Percentiles rank a stretch among this genome's conserved stretches.
Conservation (phyloP, 1,140 invertebrate genomes). For the Diprion similis region DNA sequence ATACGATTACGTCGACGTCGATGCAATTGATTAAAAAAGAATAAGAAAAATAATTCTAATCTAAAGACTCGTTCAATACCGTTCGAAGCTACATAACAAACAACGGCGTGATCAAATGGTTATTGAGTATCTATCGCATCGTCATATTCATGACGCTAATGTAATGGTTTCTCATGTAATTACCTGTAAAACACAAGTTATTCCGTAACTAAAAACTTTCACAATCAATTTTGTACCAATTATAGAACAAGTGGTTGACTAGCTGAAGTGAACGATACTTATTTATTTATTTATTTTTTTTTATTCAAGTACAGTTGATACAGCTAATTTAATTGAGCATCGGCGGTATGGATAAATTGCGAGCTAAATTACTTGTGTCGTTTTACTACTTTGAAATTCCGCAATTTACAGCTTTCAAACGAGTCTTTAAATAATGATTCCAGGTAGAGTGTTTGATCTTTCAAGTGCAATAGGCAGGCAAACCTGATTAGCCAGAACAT, state of each 20-base stretch:
- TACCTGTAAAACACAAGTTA: not conserved
- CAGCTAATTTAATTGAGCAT: not conserved
- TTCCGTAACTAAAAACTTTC: not conserved
- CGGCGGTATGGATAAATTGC: not conserved
- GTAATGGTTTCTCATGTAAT: not conserved
- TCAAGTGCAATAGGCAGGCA: not conserved
- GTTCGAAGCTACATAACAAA: not conserved
- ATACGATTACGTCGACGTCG: constrained; percentile 56
- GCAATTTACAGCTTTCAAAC: not conserved
- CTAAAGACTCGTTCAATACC: not conserved
- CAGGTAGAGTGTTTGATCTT: constrained; percentile 9
- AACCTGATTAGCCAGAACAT: not conserved
- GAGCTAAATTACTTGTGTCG: not conserved
- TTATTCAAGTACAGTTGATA: not conserved
- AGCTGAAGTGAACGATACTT: too few relatives aligned
- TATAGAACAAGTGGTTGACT: too few relatives aligned
- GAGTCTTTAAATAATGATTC: not conserved
- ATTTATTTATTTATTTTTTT: too few relatives aligned
- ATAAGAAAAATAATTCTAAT: not conserved
- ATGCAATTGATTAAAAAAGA: constrained; percentile 50
- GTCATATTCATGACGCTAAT: not conserved
- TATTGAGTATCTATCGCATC: too few relatives aligned
- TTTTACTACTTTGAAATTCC: not conserved
- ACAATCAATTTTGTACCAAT: not conserved
- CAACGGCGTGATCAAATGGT: too few relatives aligned